Evolutionary conservation across 2,113 vertebrate species (phyloP).

Genomic region (Propithecus coquereli): DNA sequence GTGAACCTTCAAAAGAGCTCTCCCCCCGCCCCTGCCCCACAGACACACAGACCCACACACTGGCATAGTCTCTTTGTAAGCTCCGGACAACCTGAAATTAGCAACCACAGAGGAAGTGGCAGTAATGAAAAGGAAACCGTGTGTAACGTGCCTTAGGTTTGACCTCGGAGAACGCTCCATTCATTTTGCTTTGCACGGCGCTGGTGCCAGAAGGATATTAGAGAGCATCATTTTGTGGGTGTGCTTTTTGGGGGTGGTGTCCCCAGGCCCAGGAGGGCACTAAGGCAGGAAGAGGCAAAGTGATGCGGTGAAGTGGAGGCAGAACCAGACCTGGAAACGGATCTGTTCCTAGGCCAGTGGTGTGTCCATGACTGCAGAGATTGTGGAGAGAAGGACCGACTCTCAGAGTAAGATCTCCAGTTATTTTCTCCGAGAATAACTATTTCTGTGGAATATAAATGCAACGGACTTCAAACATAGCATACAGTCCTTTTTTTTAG

Average conservation of each 20-base stretch:
- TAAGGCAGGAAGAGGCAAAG: background rate
- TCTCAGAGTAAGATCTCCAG: background rate
- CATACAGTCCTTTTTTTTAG: background rate
- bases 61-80: background rate
- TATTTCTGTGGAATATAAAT: background rate
- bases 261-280: background rate
- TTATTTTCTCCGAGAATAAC: background rate
- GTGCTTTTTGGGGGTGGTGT: background rate
- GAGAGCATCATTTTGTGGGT: background rate
- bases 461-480: background rate
- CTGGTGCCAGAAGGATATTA: background rate
- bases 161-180: background rate
- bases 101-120: slow-evolving; percentile 10
- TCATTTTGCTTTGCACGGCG: background rate
- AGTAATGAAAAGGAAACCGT: background rate
- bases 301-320: background rate
- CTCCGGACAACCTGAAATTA: slow-evolving; percentile 39
- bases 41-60: no score
- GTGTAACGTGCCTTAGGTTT: background rate
- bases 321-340: background rate
- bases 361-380: no score
- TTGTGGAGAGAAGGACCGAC: background rate
- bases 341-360: background rate
- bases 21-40: no score
- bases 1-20: background rate